Evolutionary conservation across 2,113 vertebrate species (phyloP).

Genomic region (Vulpes vulpes): DNA sequence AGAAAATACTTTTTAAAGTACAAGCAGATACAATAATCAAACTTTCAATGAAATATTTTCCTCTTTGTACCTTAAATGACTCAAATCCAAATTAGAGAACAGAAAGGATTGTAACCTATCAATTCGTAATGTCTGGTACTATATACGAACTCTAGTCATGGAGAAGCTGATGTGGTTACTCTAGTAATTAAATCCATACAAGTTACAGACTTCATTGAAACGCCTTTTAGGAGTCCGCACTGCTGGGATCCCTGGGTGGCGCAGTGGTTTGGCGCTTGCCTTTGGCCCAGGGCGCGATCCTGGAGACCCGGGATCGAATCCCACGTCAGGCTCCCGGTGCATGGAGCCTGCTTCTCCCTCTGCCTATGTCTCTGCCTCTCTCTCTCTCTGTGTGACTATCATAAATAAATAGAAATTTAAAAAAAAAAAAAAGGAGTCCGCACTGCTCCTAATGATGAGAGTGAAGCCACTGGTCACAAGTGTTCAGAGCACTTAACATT

Average conservation of each 20-base stretch:
- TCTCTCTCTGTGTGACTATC: too few relatives aligned
- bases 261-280: too few relatives aligned
- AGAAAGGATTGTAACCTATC: conserved; percentile 1
- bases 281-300: too few relatives aligned
- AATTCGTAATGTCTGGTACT: background rate
- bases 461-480: background rate
- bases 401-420: too few relatives aligned
- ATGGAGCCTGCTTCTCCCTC: too few relatives aligned
- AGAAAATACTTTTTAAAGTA: conserved; percentile 46
- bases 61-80: conserved; percentile 38
- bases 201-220: conserved; percentile 54
- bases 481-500: background rate
- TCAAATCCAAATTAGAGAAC: background rate
- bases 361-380: too few relatives aligned
- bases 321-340: too few relatives aligned
- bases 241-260: too few relatives aligned
- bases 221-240: background rate
- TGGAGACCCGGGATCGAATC: too few relatives aligned
- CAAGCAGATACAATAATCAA: conserved; percentile 46
- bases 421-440: too few relatives aligned
- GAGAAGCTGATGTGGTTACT: background rate
- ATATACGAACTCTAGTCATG: background rate
- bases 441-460: background rate
- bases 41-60: background rate
- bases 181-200: conserved; percentile 63